Conservation (phyloP, 1,140 invertebrate genomes). For the Cataglyphis hispanica region DNA sequence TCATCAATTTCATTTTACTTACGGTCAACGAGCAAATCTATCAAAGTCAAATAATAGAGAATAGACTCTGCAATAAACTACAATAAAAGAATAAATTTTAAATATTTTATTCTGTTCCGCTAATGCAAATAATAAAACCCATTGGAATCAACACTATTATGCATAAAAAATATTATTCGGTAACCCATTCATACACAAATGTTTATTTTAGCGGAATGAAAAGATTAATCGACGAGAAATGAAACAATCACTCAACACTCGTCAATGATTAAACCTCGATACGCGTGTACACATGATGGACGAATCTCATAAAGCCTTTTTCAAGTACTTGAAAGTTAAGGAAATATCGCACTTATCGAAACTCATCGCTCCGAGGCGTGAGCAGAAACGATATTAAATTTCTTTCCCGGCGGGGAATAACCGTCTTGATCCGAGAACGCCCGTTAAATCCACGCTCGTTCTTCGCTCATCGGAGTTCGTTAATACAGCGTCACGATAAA, state of each 20-base stretch:
- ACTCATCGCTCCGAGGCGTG: conserved; percentile 70
- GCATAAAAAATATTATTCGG: background rate
- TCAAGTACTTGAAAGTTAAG: conserved; percentile 31
- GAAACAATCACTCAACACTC: background rate
- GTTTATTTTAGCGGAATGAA: background rate
- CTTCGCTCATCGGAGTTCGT: conserved; percentile 68
- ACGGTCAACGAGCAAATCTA: background rate
- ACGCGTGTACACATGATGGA: conserved; percentile 29
- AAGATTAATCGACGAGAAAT: background rate
- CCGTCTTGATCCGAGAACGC: conserved; percentile 65
- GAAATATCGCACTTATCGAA: conserved; percentile 67
- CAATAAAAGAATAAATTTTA: background rate
- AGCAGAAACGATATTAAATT: conserved; percentile 74
- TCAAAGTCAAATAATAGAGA: conserved; percentile 5
- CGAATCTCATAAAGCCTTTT: conserved; percentile 59
- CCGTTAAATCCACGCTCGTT: conserved; percentile 75
- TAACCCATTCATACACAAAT: background rate
- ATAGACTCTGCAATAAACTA: background rate
- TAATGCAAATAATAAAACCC: background rate
- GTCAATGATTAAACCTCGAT: conserved; percentile 39
- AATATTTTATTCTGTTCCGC: background rate
- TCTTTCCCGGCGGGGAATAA: conserved; percentile 69
- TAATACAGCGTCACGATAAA: conserved; percentile 76
- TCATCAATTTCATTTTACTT: background rate
- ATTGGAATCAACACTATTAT: too few relatives aligned